phyloP scores from a whole-genome alignment of 2,797 vertebrate species.

The Siniperca undulata region DNA sequence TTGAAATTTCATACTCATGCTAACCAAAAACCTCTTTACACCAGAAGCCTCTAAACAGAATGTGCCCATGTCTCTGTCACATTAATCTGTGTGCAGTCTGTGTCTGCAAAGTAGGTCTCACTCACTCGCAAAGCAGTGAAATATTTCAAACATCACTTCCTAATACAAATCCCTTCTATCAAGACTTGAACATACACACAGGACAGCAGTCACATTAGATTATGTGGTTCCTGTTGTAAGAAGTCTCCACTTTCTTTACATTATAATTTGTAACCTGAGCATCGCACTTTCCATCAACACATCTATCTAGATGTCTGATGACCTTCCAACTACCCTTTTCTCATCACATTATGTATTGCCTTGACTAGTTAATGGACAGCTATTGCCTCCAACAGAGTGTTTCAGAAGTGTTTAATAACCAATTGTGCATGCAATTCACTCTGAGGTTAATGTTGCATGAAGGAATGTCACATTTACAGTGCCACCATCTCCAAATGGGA shows the following conservation, averaged over 20 bases:
- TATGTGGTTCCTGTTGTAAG: constrained; percentile 23
- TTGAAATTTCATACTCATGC: background rate
- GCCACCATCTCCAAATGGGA: constrained; percentile 85
- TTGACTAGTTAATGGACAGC: constrained; percentile 84
- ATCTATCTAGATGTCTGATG: constrained; percentile 74
- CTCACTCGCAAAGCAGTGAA: constrained; percentile 24
- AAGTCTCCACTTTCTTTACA: constrained; percentile 33
- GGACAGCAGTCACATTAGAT: constrained; percentile 19
- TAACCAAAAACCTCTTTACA: constrained; percentile 22
- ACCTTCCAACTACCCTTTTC: constrained; percentile 81
- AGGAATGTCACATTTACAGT: constrained; percentile 89
- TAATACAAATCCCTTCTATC: constrained; percentile 34
- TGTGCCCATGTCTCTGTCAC: background rate
- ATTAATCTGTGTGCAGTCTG: constrained; percentile 35
- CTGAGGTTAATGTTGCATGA: constrained; percentile 88
- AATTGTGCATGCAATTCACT: constrained; percentile 89
- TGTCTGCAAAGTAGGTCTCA: constrained; percentile 38
- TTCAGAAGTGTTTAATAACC: constrained; percentile 89
- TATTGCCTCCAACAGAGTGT: constrained; percentile 85
- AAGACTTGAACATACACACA: constrained; percentile 30
- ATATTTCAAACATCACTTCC: constrained; percentile 34
- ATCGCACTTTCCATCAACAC: constrained; percentile 47
- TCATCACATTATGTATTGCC: constrained; percentile 79
- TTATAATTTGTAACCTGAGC: constrained; percentile 35
- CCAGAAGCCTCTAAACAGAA: constrained; percentile 13